Percentiles rank a stretch among this genome's conserved stretches.
phyloP scores from a whole-genome alignment of 2,113 vertebrate genomes.

The Nothoprocta pentlandii region DNA sequence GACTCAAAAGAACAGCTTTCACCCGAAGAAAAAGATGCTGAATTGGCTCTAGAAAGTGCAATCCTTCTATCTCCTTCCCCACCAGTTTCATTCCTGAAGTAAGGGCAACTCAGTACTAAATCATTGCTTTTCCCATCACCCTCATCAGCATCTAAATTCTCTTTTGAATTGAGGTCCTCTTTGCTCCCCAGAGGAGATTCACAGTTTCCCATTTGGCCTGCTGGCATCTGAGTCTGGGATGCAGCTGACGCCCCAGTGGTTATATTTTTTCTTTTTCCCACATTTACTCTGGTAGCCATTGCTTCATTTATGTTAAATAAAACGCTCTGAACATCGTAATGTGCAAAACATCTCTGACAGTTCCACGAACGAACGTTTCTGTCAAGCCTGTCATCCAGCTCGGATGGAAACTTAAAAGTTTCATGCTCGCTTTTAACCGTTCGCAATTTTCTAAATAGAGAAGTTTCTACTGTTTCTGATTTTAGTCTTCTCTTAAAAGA shows the following conservation, averaged over 20 bases:
- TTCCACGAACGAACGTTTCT: conserved; percentile 81
- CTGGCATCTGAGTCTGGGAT: conserved; percentile 80
- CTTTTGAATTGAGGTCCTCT: conserved; percentile 94
- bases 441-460: conserved; percentile 91
- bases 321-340: conserved; percentile 97
- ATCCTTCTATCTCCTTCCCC: conserved; percentile 94
- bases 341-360: conserved; percentile 95
- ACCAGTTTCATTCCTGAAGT: conserved; percentile 96
- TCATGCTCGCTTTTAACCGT: conserved; percentile 93
- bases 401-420: conserved; percentile 84
- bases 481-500: conserved; percentile 91
- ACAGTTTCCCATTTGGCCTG: conserved; percentile 78
- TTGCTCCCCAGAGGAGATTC: conserved; percentile 93
- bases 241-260: conserved; percentile 96
- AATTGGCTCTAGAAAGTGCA: conserved; percentile 91
- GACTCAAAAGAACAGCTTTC: conserved; percentile 97
- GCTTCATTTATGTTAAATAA: conserved; percentile 97
- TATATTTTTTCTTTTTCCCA: conserved; percentile 93
- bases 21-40: conserved; percentile 83
- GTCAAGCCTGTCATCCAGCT: conserved; percentile 87
- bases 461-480: conserved; percentile 89
- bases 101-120: conserved; percentile 89
- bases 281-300: conserved; percentile 86
- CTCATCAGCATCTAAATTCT: conserved; percentile 92
- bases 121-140: conserved; percentile 95